A percentile compares a stretch with the other conserved stretches of the same genome.
Evolutionary conservation across 2,888 invertebrate species (phyloP).

Genomic region (Fragum whitleyi): DNA sequence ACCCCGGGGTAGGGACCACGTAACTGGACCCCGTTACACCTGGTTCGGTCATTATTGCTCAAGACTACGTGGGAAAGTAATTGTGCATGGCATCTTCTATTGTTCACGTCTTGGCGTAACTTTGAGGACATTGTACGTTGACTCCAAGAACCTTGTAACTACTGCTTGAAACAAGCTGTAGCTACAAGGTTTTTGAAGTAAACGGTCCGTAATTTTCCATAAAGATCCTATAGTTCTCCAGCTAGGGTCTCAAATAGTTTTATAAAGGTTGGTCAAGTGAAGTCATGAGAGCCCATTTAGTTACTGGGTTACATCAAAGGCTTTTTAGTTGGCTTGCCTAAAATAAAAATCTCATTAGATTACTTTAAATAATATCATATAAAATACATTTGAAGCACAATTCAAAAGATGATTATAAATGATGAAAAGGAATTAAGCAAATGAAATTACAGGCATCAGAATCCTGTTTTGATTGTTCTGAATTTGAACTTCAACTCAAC

Average conservation of each 20-base stretch:
- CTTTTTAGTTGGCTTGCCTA: background rate
- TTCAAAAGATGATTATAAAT: too few relatives aligned
- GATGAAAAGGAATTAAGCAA: too few relatives aligned
- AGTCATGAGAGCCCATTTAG: too few relatives aligned
- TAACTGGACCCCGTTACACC: constrained; percentile 59
- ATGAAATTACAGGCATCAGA: too few relatives aligned
- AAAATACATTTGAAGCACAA: too few relatives aligned
- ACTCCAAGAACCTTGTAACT: too few relatives aligned
- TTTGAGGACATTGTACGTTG: background rate
- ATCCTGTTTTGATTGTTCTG: too few relatives aligned
- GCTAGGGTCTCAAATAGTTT: background rate
- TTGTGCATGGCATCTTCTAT: constrained; percentile 26
- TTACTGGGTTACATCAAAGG: background rate
- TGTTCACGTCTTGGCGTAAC: background rate
- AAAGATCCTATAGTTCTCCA: background rate
- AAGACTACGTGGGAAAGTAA: constrained; percentile 54
- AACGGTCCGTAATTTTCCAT: background rate
- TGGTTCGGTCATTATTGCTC: constrained; percentile 58
- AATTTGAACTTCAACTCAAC: too few relatives aligned
- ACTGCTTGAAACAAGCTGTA: too few relatives aligned
- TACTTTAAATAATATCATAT: too few relatives aligned
- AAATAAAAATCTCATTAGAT: background rate
- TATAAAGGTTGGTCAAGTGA: background rate
- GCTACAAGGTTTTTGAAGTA: too few relatives aligned
- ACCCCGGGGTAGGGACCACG: constrained; percentile 27